Evolutionary conservation across 1,140 invertebrate species (phyloP).

Genomic region (Drosophila repleta): DNA sequence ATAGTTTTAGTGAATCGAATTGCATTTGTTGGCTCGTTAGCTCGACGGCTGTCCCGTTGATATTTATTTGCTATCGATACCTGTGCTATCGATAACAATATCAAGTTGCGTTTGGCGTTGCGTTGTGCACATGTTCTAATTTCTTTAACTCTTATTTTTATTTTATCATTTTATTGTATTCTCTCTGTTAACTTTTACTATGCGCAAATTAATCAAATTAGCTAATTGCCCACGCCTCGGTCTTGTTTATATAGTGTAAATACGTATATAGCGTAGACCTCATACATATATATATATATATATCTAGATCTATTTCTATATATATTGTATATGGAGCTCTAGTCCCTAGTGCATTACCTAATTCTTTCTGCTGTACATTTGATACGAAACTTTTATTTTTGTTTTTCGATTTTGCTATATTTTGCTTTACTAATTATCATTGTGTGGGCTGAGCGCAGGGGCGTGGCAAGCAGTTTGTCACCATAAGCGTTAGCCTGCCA

Average conservation of each 20-base stretch:
- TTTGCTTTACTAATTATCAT: not conserved
- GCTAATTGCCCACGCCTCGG: conserved; percentile 22
- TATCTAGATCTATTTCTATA: conserved; percentile 1
- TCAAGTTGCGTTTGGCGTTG: conserved; percentile 18
- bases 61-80: conserved; percentile 30
- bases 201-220: conserved; percentile 34
- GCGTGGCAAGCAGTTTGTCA: not conserved
- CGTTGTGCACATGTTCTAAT: conserved; percentile 20
- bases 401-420: not conserved
- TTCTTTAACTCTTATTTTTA: conserved; percentile 1
- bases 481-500: not conserved
- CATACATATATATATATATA: conserved; percentile 1
- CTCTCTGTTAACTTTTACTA: conserved; percentile 13
- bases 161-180: not conserved
- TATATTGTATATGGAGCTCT: conserved; percentile 5
- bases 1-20: conserved; percentile 42
- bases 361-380: conserved; percentile 4
- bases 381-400: not conserved
- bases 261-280: conserved; percentile 7
- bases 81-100: conserved; percentile 29
- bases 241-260: conserved; percentile 11
- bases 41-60: conserved; percentile 6
- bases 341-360: conserved; percentile 22
- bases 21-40: conserved; percentile 28
- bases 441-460: not conserved